Evolutionary conservation across 2,113 vertebrate genomes (phyloP).

Genomic region (Crotophaga sulcirostris): DNA sequence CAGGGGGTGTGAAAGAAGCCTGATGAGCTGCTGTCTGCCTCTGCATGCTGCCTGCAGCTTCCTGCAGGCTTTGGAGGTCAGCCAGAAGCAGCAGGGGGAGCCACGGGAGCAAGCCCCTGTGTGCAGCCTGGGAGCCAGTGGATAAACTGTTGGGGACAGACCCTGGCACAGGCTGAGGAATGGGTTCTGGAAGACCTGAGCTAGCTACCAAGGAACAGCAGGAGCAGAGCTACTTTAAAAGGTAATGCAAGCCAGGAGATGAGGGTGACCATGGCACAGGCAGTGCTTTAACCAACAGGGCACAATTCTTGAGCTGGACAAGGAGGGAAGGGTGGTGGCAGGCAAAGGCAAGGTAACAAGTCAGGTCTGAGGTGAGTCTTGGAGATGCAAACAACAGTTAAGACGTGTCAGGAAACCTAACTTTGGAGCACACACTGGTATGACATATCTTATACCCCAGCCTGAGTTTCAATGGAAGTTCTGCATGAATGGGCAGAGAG

Average conservation of each 20-base stretch:
- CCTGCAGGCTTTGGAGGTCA: background rate
- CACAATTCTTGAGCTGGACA: background rate
- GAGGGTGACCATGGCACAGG: background rate
- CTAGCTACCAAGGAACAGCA: background rate
- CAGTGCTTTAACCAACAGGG: background rate
- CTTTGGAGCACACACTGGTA: background rate
- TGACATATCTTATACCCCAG: accelerated
- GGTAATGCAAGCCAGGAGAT: background rate
- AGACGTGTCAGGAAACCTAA: background rate
- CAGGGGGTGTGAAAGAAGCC: background rate
- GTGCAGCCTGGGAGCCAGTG: background rate
- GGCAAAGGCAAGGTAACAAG: background rate
- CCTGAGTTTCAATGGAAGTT: background rate
- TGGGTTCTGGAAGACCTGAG: background rate
- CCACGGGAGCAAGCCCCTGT: accelerated
- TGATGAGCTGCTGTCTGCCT: background rate
- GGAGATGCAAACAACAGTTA: background rate
- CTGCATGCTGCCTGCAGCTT: background rate
- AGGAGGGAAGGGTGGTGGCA: background rate
- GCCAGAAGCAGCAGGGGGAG: background rate
- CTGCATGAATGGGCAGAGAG: background rate
- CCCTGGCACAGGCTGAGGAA: background rate
- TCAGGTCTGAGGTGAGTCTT: background rate
- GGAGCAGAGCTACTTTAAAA: background rate
- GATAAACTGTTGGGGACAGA: background rate